These are phyloP conservation scores for Manis javanica DNA, from an alignment of 2,797 vertebrate genomes.

Conservation along the genomic window DNA sequence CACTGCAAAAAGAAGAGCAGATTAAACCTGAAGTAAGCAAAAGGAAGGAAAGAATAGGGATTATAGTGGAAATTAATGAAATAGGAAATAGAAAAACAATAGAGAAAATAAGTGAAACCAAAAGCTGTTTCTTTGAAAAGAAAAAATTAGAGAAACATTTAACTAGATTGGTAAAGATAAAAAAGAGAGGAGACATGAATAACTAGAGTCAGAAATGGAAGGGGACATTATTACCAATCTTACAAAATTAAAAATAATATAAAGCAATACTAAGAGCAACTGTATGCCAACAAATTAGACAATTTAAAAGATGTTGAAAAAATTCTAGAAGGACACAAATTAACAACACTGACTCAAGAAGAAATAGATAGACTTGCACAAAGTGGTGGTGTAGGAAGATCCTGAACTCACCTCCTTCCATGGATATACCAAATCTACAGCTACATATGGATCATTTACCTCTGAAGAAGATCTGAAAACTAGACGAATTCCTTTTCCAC, in stretches of 20 bases:
- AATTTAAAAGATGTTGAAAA: not conserved
- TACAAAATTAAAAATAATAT: not conserved
- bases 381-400: not conserved
- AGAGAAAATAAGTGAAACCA: not conserved
- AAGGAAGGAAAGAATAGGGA: not conserved
- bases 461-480: not conserved
- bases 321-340: not conserved
- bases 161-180: not conserved
- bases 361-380: not conserved
- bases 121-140: not conserved
- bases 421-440: not conserved
- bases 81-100: not conserved
- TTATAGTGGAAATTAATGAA: not conserved
- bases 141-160: not conserved
- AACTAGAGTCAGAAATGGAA: not conserved
- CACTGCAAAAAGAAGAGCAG: not conserved
- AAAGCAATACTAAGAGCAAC: not conserved
- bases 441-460: not conserved
- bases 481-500: not conserved
- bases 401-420: not conserved
- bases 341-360: not conserved
- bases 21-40: not conserved
- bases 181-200: not conserved
- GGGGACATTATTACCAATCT: not conserved
- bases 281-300: not conserved